These are phyloP conservation scores for Acanthaster planci DNA, from an alignment of 35 echinoderm and acorn worm genomes.

Conservation along the genomic window DNA sequence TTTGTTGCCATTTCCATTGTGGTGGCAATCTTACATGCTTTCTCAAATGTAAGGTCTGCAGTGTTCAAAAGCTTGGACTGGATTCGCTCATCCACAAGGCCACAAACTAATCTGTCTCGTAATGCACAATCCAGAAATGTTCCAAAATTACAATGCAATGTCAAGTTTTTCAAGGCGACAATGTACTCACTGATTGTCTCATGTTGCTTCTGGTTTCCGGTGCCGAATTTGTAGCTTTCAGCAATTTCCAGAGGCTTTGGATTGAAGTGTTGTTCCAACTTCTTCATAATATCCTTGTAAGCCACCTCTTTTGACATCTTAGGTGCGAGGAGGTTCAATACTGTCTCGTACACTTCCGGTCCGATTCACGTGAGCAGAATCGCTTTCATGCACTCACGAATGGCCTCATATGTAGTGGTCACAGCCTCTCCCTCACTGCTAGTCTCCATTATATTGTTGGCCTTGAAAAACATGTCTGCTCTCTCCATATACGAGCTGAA, in stretches of 20 bases:
- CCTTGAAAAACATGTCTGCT: no score
- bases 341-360: constrained; percentile 43
- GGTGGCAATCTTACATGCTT: constrained; percentile 32
- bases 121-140: constrained; percentile 45
- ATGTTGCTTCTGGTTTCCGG: constrained; percentile 29
- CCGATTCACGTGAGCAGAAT: constrained; percentile 33
- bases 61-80: constrained; percentile 42
- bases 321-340: constrained; percentile 37
- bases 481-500: no score
- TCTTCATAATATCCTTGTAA: constrained; percentile 30
- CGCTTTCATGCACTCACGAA: constrained; percentile 22
- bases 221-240: constrained; percentile 57
- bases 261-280: constrained; percentile 48
- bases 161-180: constrained; percentile 42
- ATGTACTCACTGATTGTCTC: constrained; percentile 49
- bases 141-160: constrained; percentile 60
- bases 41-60: constrained; percentile 25
- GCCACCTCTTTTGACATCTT: constrained; percentile 33
- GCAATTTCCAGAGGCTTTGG: constrained; percentile 57
- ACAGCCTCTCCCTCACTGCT: no score
- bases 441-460: no score
- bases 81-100: constrained; percentile 25
- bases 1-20: constrained; percentile 44
- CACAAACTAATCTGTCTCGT: not conserved
- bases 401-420: no score